Evolutionary conservation across 2,888 invertebrate genomes (phyloP).

Genomic region (Sminthurides aquaticus): DNA sequence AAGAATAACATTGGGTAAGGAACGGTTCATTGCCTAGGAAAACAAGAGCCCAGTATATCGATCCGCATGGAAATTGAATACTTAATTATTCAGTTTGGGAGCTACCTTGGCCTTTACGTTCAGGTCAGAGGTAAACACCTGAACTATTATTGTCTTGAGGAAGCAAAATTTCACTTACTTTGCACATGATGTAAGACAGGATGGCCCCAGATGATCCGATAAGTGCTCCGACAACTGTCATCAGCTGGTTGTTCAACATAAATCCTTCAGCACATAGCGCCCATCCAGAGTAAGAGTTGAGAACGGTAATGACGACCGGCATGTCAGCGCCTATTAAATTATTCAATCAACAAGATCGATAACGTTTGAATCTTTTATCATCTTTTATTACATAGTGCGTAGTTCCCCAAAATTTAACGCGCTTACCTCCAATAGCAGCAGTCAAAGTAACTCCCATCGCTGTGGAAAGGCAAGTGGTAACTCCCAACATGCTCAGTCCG

Average conservation of each 20-base stretch:
- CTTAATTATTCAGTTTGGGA: slow-evolving; percentile 20
- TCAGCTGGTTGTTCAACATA: slow-evolving; percentile 84
- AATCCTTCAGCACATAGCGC: slow-evolving; percentile 88
- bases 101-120: no score
- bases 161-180: slow-evolving; percentile 49
- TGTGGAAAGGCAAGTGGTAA: slow-evolving; percentile 59
- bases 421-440: slow-evolving; percentile 73
- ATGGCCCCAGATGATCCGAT: slow-evolving; percentile 89
- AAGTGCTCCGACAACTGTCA: slow-evolving; percentile 84
- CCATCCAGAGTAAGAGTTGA: slow-evolving; percentile 90
- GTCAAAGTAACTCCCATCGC: slow-evolving; percentile 68
- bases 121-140: no score
- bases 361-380: neutral
- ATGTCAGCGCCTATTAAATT: slow-evolving; percentile 69
- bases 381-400: no score
- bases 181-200: slow-evolving; percentile 89
- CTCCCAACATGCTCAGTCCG: slow-evolving; percentile 62
- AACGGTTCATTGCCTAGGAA: slow-evolving; percentile 67
- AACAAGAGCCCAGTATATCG: no score
- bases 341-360: slow-evolving; percentile 4
- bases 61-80: no score
- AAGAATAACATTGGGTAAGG: slow-evolving; percentile 77
- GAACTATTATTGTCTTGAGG: slow-evolving; percentile 2
- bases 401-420: neutral
- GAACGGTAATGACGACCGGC: slow-evolving; percentile 78